Evolutionary conservation across 1,140 invertebrate species (phyloP).

Genomic region (Drosophila seguyi): DNA sequence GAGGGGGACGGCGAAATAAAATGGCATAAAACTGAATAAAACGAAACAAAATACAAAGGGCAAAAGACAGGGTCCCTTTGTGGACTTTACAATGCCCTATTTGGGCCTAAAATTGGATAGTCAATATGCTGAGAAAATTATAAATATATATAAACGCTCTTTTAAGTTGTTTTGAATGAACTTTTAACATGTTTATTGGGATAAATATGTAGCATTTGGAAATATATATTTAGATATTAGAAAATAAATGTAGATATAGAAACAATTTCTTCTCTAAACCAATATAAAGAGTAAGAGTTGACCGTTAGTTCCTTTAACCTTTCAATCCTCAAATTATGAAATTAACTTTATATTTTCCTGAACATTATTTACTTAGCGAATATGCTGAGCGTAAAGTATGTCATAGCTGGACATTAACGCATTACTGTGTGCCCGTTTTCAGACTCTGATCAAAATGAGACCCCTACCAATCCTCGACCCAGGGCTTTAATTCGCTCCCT

Average conservation of each 20-base stretch:
- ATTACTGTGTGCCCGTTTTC: conserved; percentile 3
- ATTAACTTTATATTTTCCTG: not conserved
- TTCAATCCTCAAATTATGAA: not conserved
- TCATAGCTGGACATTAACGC: conserved; percentile 7
- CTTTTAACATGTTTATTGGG: not conserved
- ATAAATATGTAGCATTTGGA: not conserved
- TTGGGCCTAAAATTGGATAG: not conserved
- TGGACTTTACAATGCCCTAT: conserved; percentile 33
- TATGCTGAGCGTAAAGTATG: not conserved
- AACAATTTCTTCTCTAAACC: too few relatives aligned
- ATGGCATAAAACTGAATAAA: conserved; percentile 46
- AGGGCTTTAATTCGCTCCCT: conserved; percentile 67
- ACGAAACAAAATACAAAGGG: conserved; percentile 36
- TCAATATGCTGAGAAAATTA: not conserved
- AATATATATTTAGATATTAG: not conserved
- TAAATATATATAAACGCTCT: not conserved
- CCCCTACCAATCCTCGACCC: conserved; percentile 10
- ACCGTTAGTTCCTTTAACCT: not conserved
- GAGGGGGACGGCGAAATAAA: conserved; percentile 34
- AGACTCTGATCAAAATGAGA: conserved; percentile 3
- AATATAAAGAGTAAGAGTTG: not conserved
- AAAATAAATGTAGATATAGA: not conserved
- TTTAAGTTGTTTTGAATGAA: not conserved
- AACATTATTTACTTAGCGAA: not conserved
- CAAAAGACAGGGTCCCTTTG: not conserved